Base-by-base conservation (phyloP, 2,113 vertebrate genomes). In the Chiloscyllium plagiosum region DNA sequence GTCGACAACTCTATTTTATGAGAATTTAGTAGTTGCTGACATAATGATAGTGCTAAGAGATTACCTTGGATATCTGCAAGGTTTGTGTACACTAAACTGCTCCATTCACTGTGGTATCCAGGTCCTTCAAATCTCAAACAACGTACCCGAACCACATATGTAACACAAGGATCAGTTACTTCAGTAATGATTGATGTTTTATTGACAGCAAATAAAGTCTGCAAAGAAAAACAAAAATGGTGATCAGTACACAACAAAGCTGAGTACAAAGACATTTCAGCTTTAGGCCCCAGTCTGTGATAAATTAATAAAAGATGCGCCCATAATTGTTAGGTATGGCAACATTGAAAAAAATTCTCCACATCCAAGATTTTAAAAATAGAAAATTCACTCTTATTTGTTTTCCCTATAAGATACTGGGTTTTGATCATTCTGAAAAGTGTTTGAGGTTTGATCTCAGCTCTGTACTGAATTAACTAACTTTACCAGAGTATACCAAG, bases 101-200 rank as follows among this genome's bases (percentile, higher is more conserved):
- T 99, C 99, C 99, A 99, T 37, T 98, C 97, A 4, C 99, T 99
- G 99, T 98, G 99, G 96, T 98, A 98, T 0, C 98, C 98, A 0
- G 96, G 80, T 0, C 97, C 98, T 0, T 97, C 97, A 52, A 83
- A n/a, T 5, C 97, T 97, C 95, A 96, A 97, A 96, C 99, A 99
- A 93, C 98, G 97, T 0, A 98, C 97, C 96, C 98, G 98, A 3
- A 98, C 98, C 0, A 96, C 94, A 0, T 98, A 98, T 1, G 97
- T 95, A 0, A 96, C 96, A 24, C 99, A 99, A 0, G 97, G 97
- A 4, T 98, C 97, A 2, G 97, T 76, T 29, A 98, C 97, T 0
- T 10, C 17, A 12, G 97, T 96, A 96, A 97, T 96, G 0, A 94
- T 96, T 95, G 83, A 65, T 0, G 87, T 12, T n/a, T 96, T 96